Evolutionary conservation across 2,797 vertebrate species (phyloP).

Genomic region (Pelobates cultripes): DNA sequence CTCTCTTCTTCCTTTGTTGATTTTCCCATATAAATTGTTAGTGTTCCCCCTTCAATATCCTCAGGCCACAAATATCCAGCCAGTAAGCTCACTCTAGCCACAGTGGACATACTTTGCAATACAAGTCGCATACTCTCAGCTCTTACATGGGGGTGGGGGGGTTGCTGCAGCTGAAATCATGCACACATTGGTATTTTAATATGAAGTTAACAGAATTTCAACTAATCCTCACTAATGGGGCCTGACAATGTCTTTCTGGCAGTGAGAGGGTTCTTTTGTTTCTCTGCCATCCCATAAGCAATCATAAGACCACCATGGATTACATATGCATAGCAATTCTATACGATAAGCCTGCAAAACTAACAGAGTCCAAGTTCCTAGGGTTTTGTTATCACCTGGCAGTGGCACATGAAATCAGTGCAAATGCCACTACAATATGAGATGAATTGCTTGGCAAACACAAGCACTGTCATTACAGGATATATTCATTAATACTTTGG

Average conservation of each 20-base stretch:
- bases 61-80: slow-evolving; percentile 35
- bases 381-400: no score
- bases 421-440: no score
- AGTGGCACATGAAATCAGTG: no score
- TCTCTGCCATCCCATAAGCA: no score
- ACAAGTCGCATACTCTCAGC: slow-evolving; percentile 8
- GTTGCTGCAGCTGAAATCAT: slow-evolving; percentile 6
- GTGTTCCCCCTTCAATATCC: slow-evolving; percentile 30
- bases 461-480: no score
- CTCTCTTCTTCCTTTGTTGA: slow-evolving; percentile 50
- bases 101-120: slow-evolving; percentile 23
- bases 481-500: no score
- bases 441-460: no score
- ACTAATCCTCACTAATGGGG: background rate
- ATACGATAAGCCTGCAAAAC: no score
- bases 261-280: background rate
- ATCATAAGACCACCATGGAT: no score
- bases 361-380: no score
- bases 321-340: no score
- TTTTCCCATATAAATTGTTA: slow-evolving; percentile 53
- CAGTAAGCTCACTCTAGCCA: slow-evolving; percentile 2
- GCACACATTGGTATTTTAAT: background rate
- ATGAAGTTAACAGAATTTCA: background rate
- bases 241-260: background rate
- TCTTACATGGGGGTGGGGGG: slow-evolving; percentile 6